Evolutionary conservation across 2,888 invertebrate species (phyloP), one percentile per base, ranked within the genome.

Genomic region (Drosophila infuscata): DNA sequence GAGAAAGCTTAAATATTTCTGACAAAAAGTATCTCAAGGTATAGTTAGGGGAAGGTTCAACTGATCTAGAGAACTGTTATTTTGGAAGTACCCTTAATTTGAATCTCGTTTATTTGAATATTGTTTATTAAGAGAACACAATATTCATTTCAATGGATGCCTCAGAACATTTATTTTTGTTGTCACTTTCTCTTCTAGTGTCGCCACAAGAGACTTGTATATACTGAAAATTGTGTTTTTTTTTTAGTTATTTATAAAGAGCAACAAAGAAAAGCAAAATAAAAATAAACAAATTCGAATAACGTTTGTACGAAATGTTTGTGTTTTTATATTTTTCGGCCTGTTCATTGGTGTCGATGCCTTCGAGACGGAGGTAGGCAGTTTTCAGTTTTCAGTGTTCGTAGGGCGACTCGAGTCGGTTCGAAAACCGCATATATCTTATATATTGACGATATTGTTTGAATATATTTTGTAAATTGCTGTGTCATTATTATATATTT

Each of bases 341-440:
- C 62, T 32, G 9, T n/a, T 35, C 46, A 62, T 76, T 66, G 59
- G 41, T 59, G 51, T 38, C 49, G 64, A 54, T 65, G 76, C 59
- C 63, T 67, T 76, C 51, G 49, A 65, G 49, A 58, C 32, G 38
- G 25, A 38, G 51, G 69, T 29, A 38, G 65, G 41, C 63, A 33
- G 49, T 74, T 69, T 74, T 73, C 68, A 46, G 48, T 56, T 59
- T 30, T 71, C 73, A 53, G 77, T 73, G 38, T 53, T 72, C 43
- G 52, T 49, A 61, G 60, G 49, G 35, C 69, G 36, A 60, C 29
- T 59, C 51, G 70, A 58, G 25, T 17, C 53, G 20, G 15, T 54
- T 49, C 56, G 46, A 46, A 46, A 15, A 25, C 25, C 8, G 59
- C 52, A 60, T 57, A 58, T 61, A 46, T 59, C 59, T 72, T 52